These are phyloP conservation scores for Ctenopoma kingsleyae DNA, from an alignment of 2,797 vertebrate species.

Conservation along the genomic window DNA sequence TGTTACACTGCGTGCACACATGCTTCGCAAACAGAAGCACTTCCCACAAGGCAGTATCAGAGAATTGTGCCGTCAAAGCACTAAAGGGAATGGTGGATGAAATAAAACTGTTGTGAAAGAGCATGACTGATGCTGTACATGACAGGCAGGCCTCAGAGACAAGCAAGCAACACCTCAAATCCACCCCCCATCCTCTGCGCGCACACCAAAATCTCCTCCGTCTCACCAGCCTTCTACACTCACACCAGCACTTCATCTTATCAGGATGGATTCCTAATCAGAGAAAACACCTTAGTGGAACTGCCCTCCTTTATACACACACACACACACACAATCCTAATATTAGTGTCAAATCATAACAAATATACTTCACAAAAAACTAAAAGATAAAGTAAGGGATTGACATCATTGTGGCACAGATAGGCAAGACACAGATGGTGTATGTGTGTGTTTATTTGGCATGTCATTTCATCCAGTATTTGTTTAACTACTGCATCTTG, in stretches of 20 bases:
- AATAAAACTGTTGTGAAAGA: constrained; percentile 83
- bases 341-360: constrained; percentile 27
- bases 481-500: constrained; percentile 24
- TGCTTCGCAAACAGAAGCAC: constrained; percentile 44
- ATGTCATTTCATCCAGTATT: constrained; percentile 25
- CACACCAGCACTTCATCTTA: constrained; percentile 57
- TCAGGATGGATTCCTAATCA: constrained; percentile 68
- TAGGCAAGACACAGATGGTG: background rate
- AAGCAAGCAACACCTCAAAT: constrained; percentile 72
- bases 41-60: constrained; percentile 73
- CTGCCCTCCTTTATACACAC: constrained; percentile 16
- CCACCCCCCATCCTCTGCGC: constrained; percentile 3
- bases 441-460: constrained; percentile 11
- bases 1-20: constrained; percentile 33
- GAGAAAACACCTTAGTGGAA: constrained; percentile 57
- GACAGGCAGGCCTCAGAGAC: constrained; percentile 80
- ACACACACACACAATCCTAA: background rate
- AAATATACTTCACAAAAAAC: constrained; percentile 10
- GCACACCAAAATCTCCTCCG: constrained; percentile 1
- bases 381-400: constrained; percentile 16
- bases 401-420: constrained; percentile 11
- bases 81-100: constrained; percentile 83
- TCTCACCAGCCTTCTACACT: constrained; percentile 21
- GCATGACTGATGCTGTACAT: constrained; percentile 85
- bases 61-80: constrained; percentile 75